Evolutionary conservation across 2,797 vertebrate genomes (phyloP).

Genomic region (Spinibarbus caldwelli): DNA sequence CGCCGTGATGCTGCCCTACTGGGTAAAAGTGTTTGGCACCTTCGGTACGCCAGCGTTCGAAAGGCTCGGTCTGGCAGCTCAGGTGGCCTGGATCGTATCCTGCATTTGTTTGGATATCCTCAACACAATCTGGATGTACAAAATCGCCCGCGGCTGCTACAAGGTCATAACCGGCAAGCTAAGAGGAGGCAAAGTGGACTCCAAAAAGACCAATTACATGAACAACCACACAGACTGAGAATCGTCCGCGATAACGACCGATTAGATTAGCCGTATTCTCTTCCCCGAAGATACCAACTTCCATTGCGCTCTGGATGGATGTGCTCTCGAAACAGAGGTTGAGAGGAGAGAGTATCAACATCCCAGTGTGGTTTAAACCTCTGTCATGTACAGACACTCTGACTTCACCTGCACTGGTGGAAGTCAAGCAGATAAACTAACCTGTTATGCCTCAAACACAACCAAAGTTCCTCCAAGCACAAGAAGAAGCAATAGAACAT

Average conservation of each 20-base stretch:
- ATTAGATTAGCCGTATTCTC: slow-evolving; percentile 4
- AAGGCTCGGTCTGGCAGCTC: slow-evolving; percentile 78
- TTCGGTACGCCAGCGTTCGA: slow-evolving; percentile 81
- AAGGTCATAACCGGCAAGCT: slow-evolving; percentile 72
- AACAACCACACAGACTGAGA: slow-evolving; percentile 80
- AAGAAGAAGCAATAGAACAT: slow-evolving; percentile 72
- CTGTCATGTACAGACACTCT: background rate
- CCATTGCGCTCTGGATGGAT: no score
- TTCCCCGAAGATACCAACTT: background rate
- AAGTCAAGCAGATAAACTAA: slow-evolving; percentile 30
- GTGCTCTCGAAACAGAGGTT: slow-evolving; percentile 6
- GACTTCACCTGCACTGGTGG: background rate
- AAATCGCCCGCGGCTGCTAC: slow-evolving; percentile 82
- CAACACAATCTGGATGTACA: slow-evolving; percentile 83
- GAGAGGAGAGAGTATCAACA: background rate
- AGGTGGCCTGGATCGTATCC: slow-evolving; percentile 86
- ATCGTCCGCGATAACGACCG: background rate
- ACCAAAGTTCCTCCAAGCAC: slow-evolving; percentile 77
- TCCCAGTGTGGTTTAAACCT: slow-evolving; percentile 12
- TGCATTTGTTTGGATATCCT: slow-evolving; percentile 82
- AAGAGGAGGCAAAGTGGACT: slow-evolving; percentile 56
- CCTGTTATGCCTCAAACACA: slow-evolving; percentile 63
- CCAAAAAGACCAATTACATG: slow-evolving; percentile 62
- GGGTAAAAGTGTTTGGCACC: slow-evolving; percentile 79
- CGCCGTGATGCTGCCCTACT: slow-evolving; percentile 83